Evolutionary conservation across 2,797 vertebrate species (phyloP), one percentile per base, ranked within the genome.

Genomic region (Petrocephalus sullivani): DNA sequence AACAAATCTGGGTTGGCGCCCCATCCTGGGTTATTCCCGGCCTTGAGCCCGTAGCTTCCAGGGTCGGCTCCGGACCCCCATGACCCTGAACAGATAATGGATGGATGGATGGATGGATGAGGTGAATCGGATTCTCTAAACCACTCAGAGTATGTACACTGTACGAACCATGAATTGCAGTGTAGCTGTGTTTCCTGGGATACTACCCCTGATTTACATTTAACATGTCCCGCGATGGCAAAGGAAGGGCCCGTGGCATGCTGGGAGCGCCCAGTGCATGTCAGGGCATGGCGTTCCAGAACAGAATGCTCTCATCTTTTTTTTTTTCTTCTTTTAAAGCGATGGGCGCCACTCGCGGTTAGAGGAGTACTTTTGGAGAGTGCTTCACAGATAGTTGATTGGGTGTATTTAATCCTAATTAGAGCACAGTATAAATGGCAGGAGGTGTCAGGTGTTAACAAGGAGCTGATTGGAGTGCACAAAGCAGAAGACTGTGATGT

Each of bases 371-470:
- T 90, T 90, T 67, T 91, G 88, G 92, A 93, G 91, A 89, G 92
- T 89, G 89, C 90, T 92, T 88, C 91, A 89, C 90, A 90, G 88
- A 89, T 78, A 88, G 90, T 90, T 93, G 93, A 93, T 93, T 93
- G 92, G 91, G 88, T 87, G 85, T 16, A 61, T 87, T 89, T 64
- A 89, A 89, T 92, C 64, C 89, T 92, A 92, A 94, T 93, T 92
- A 93, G 90, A 90, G 91, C 90, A 90, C 90, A 90, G 91, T 92
- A 91, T 91, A 93, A 92, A 91, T 92, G 91, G 92, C 91, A 93
- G 92, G 90, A 91, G 91, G 91, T 92, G 92, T 91, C 92, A 93
- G 91, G 91, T 91, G 90, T 90, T 94, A 92, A 94, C 91, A 90
- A 93, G 90, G 87, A 89, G 81, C 90, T 93, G 92, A 93, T 92